Evolutionary conservation across 1,140 invertebrate genomes (phyloP).

Genomic region (Euglossa dilemma): DNA sequence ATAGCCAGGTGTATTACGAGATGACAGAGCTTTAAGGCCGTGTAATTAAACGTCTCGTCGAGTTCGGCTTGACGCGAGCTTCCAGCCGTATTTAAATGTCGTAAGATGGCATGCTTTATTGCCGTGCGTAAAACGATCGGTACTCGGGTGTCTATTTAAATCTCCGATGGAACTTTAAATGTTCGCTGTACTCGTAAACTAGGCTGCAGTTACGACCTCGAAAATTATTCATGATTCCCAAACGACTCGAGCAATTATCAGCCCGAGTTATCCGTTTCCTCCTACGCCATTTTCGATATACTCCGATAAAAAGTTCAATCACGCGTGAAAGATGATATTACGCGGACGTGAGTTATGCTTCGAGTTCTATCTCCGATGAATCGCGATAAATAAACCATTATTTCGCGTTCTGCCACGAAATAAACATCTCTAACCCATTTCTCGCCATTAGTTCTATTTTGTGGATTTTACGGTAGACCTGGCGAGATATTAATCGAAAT

Average conservation of each 20-base stretch:
- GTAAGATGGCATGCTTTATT: neutral
- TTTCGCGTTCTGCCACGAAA: too few relatives aligned
- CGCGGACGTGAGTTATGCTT: too few relatives aligned
- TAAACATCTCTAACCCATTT: too few relatives aligned
- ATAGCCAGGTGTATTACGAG: neutral
- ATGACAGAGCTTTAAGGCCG: neutral
- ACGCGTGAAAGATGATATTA: too few relatives aligned
- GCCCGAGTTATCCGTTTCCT: neutral
- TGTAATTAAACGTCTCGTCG: neutral
- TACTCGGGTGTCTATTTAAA: neutral
- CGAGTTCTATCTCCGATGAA: too few relatives aligned
- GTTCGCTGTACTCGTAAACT: neutral
- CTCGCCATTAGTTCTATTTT: too few relatives aligned
- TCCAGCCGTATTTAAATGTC: neutral
- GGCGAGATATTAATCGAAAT: too few relatives aligned
- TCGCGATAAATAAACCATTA: too few relatives aligned
- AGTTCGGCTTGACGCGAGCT: neutral
- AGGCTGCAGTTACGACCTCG: neutral
- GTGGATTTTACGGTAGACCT: too few relatives aligned
- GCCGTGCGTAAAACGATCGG: neutral
- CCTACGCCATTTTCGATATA: too few relatives aligned
- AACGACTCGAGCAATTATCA: neutral
- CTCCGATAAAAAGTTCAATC: too few relatives aligned
- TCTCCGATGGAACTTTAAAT: neutral
- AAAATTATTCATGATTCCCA: neutral